Percentiles rank a stretch among this genome's conserved stretches.
These are phyloP conservation scores for fruit fly (Drosophila melanogaster) DNA, from an alignment of 1,140 invertebrate species.

Conservation along the genomic window DNA sequence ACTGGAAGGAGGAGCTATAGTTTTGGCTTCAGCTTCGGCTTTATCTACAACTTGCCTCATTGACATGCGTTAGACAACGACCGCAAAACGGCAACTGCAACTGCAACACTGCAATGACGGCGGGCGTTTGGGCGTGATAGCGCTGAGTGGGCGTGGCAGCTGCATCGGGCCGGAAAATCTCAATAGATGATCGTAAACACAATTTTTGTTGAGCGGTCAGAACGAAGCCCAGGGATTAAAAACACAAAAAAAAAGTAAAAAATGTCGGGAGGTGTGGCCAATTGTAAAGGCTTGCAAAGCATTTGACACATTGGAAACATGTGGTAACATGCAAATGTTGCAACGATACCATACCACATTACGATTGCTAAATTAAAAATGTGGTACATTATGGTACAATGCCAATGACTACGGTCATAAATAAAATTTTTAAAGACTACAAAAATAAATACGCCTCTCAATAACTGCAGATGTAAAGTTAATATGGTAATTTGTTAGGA, in stretches of 20 bases:
- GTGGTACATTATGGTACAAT: too few relatives aligned
- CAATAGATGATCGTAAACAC: constrained; percentile 54
- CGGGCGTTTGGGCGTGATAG: constrained; percentile 34
- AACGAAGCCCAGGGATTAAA: constrained; percentile 12
- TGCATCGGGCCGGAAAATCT: constrained; percentile 45
- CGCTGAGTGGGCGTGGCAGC: constrained; percentile 37
- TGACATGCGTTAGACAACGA: constrained; percentile 79
- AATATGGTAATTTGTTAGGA: too few relatives aligned
- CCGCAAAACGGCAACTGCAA: constrained; percentile 11
- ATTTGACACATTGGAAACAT: constrained; percentile 38
- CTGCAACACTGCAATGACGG: constrained; percentile 33
- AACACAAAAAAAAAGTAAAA: not conserved
- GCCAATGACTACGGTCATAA: too few relatives aligned
- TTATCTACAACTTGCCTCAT: constrained; percentile 54
- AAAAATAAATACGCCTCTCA: too few relatives aligned
- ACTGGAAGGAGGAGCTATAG: constrained; percentile 19
- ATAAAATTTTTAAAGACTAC: too few relatives aligned
- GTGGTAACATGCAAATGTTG: constrained; percentile 27
- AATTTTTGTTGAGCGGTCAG: constrained; percentile 40
- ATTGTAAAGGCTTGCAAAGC: constrained; percentile 21
- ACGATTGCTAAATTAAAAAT: not conserved
- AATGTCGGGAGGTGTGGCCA: constrained; percentile 20
- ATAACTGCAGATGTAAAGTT: too few relatives aligned
- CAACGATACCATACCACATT: not conserved
- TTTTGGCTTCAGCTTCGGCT: constrained; percentile 3